Conservation (phyloP, 2,113 vertebrate genomes). For the Rhinoderma darwinii region DNA sequence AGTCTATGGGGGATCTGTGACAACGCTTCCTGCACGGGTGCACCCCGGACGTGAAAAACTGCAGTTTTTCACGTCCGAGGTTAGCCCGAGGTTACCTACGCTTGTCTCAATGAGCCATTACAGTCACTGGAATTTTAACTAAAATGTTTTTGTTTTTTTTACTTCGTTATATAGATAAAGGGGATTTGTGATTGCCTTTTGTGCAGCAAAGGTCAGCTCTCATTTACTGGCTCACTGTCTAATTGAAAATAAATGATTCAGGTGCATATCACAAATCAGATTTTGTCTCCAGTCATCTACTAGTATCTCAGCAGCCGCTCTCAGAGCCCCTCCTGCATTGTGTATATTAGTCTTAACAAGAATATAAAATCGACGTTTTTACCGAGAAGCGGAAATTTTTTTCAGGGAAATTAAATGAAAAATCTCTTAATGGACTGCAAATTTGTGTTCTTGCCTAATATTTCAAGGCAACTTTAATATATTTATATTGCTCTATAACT, state of each 20-base stretch:
- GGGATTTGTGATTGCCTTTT: neutral
- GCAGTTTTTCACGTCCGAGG: too few relatives aligned
- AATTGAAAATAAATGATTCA: neutral
- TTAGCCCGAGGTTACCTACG: too few relatives aligned
- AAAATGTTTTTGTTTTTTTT: neutral
- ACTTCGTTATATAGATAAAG: neutral
- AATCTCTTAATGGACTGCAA: neutral
- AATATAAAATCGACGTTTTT: neutral
- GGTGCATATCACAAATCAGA: neutral
- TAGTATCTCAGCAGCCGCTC: neutral
- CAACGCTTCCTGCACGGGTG: too few relatives aligned
- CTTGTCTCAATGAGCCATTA: too few relatives aligned
- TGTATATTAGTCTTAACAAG: neutral
- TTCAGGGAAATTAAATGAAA: conserved; percentile 26
- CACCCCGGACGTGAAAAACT: too few relatives aligned
- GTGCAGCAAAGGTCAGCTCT: neutral
- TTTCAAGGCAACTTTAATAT: neutral
- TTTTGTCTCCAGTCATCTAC: too few relatives aligned
- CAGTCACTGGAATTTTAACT: neutral
- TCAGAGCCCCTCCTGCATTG: neutral
- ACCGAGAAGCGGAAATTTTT: neutral
- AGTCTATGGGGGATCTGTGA: too few relatives aligned
- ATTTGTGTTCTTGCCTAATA: neutral
- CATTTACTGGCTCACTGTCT: neutral
- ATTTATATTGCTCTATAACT: conserved; percentile 27